Percentiles rank a stretch among this genome's conserved stretches.
Conservation (phyloP, 2,888 invertebrate species). For the Phoenoteleia sp. region DNA sequence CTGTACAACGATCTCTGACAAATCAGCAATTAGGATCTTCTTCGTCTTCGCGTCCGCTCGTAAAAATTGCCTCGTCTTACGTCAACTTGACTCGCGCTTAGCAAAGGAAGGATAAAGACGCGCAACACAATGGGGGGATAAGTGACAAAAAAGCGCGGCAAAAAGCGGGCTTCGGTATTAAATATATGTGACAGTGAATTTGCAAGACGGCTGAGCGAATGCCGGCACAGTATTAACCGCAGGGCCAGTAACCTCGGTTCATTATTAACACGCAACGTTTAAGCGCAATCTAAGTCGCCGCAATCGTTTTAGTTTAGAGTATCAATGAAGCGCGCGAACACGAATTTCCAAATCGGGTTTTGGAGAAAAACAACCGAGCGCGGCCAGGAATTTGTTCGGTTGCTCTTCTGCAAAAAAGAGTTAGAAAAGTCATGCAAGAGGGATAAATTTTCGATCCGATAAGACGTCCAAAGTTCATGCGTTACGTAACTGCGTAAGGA, state of each 20-base stretch:
- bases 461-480: conserved; percentile 10
- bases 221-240: conserved; percentile 52
- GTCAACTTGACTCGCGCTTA: too few relatives aligned
- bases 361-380: background rate
- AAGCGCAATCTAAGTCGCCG: conserved; percentile 64
- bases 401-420: too few relatives aligned
- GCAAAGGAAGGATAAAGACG: conserved; percentile 10
- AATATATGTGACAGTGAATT: conserved; percentile 61
- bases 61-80: conserved; percentile 18
- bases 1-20: too few relatives aligned
- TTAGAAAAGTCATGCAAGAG: too few relatives aligned
- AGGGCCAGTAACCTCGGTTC: conserved; percentile 69
- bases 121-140: conserved; percentile 7
- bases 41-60: background rate
- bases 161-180: conserved; percentile 10
- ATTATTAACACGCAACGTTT: conserved; percentile 72
- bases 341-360: background rate
- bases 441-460: conserved; percentile 13
- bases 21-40: conserved; percentile 4
- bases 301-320: conserved; percentile 33
- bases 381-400: conserved; percentile 28
- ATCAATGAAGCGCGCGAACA: conserved; percentile 8
- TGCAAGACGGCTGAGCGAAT: conserved; percentile 44
- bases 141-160: conserved; percentile 11
- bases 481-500: conserved; percentile 36